These are phyloP conservation scores for Malacoctenus gilli DNA, from an alignment of 2,797 vertebrate species.

Conservation along the genomic window DNA sequence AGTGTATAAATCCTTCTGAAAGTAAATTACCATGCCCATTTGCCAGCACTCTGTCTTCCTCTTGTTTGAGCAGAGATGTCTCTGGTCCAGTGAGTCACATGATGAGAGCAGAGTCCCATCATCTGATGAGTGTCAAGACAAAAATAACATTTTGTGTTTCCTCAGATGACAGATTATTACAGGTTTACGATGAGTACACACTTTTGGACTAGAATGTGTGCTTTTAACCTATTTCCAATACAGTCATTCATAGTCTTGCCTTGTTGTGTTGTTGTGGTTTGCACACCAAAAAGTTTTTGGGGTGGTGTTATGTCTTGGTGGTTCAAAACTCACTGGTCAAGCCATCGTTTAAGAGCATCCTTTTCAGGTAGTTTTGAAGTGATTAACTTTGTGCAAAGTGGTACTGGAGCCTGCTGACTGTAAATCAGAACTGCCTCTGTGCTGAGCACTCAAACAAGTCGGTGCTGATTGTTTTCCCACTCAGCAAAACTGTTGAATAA, in stretches of 20 bases:
- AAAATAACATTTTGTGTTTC: background rate
- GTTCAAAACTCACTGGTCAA: conserved; percentile 1
- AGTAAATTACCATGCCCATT: background rate
- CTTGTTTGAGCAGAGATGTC: conserved; percentile 7
- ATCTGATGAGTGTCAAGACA: conserved; percentile 14
- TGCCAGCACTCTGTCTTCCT: background rate
- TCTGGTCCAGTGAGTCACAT: background rate
- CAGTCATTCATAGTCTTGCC: background rate
- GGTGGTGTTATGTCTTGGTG: background rate
- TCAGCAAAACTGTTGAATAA: background rate
- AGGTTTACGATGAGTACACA: too few relatives aligned
- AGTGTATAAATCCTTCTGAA: background rate
- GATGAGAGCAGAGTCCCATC: conserved; percentile 3
- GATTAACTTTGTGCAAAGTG: conserved; percentile 8
- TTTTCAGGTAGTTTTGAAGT: conserved; percentile 19
- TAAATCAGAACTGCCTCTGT: background rate
- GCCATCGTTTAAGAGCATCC: background rate
- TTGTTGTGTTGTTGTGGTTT: too few relatives aligned
- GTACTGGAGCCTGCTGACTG: background rate
- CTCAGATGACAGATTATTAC: too few relatives aligned
- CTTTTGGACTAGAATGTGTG: too few relatives aligned
- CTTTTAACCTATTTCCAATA: background rate
- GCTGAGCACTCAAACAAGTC: background rate
- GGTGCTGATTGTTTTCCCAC: background rate
- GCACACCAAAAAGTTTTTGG: too few relatives aligned